A percentile compares a stretch with the other conserved stretches of the same genome.
phyloP scores from a whole-genome alignment of 2,888 invertebrate genomes.

The Cetonia aurata region DNA sequence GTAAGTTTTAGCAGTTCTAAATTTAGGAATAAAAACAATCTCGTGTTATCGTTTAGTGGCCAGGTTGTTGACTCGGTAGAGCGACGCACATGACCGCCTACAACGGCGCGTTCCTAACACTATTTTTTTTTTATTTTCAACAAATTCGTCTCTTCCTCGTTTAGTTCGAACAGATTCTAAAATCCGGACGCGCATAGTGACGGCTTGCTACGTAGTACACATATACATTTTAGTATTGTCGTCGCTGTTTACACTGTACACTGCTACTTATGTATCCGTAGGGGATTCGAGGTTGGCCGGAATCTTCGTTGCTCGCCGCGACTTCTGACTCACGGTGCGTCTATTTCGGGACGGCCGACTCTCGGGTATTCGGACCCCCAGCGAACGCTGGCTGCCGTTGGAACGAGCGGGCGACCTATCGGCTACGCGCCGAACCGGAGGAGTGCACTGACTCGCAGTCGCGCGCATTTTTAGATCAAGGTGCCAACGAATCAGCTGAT shows the following conservation, averaged over 20 bases:
- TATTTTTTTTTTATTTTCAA: conserved; percentile 13
- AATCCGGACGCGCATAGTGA: not conserved
- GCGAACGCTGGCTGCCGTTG: conserved; percentile 37
- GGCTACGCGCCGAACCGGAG: not conserved
- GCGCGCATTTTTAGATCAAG: conserved; percentile 52
- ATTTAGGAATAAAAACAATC: conserved; percentile 39
- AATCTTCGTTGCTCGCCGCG: conserved; percentile 24
- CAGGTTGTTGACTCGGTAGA: conserved; percentile 33
- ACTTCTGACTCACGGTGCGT: conserved; percentile 36
- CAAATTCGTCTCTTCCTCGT: conserved; percentile 15
- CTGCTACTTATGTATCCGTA: not conserved
- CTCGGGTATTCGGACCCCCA: conserved; percentile 50
- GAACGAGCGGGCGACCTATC: conserved; percentile 1
- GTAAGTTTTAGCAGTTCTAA: conserved; percentile 13
- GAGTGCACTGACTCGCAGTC: conserved; percentile 51
- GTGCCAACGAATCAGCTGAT: conserved; percentile 53
- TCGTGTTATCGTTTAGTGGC: conserved; percentile 27
- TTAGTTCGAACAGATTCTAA: not conserved
- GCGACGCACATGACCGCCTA: conserved; percentile 13
- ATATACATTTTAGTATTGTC: no score
- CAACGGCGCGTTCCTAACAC: conserved; percentile 10
- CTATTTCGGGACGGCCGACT: conserved; percentile 49
- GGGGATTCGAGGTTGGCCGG: conserved; percentile 24
- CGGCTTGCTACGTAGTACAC: not conserved
- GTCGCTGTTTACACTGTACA: not conserved